Evolutionary conservation across 2,113 vertebrate genomes (phyloP).

Genomic region (Hoplias malabaricus): DNA sequence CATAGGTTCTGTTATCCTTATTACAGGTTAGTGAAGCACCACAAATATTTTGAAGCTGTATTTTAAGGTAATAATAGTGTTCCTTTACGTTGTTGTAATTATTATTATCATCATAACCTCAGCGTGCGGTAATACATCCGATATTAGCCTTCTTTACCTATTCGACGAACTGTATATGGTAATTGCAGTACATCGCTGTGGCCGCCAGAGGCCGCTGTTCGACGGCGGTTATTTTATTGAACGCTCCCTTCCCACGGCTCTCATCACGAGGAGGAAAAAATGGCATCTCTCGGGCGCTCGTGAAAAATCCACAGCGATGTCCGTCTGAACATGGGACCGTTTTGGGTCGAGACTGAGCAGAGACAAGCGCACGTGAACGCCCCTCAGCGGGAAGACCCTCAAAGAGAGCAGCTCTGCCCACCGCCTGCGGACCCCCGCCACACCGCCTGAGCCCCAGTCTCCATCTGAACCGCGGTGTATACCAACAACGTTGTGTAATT

Average conservation of each 20-base stretch:
- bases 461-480: neutral
- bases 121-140: too few relatives aligned
- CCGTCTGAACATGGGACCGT: slow-evolving; percentile 74
- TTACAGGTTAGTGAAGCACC: too few relatives aligned
- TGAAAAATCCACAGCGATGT: slow-evolving; percentile 54
- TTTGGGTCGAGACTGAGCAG: slow-evolving; percentile 57
- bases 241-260: slow-evolving; percentile 35
- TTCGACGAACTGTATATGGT: too few relatives aligned
- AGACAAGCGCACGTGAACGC: slow-evolving; percentile 67
- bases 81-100: too few relatives aligned
- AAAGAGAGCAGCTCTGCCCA: slow-evolving; percentile 58
- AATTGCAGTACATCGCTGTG: neutral
- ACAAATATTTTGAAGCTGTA: too few relatives aligned
- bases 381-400: slow-evolving; percentile 48
- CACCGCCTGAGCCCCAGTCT: slow-evolving; percentile 38
- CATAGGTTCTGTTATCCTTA: too few relatives aligned
- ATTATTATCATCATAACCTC: too few relatives aligned
- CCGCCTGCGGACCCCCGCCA: slow-evolving; percentile 49
- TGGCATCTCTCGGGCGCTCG: slow-evolving; percentile 76
- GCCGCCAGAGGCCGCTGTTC: slow-evolving; percentile 27
- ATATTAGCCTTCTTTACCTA: too few relatives aligned
- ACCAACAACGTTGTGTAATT: slow-evolving; percentile 26
- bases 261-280: slow-evolving; percentile 71
- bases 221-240: neutral
- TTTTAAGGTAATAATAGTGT: too few relatives aligned